These are phyloP conservation scores for Burhinus bistriatus DNA, from an alignment of 2,113 vertebrate species.

Conservation along the genomic window DNA sequence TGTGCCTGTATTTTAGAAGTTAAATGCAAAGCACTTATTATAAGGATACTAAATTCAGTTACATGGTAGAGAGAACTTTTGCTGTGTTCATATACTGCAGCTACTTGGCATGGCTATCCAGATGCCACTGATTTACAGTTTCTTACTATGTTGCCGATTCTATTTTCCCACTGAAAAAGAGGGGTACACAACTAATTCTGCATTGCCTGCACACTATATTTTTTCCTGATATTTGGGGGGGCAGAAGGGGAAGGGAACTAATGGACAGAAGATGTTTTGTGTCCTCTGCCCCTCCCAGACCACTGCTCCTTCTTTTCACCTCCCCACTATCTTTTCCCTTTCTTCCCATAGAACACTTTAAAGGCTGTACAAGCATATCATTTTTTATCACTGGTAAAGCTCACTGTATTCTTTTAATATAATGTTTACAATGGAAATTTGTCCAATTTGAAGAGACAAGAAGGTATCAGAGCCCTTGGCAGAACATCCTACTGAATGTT, in stretches of 20 bases:
- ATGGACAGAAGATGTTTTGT: neutral
- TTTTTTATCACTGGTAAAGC: neutral
- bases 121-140: neutral
- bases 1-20: neutral
- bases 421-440: neutral
- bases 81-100: neutral
- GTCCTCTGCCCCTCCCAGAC: accelerated
- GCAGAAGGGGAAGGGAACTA: neutral
- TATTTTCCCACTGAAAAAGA: neutral
- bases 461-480: neutral
- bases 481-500: neutral
- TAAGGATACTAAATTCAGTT: neutral
- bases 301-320: neutral
- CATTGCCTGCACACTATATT: neutral
- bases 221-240: neutral
- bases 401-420: neutral
- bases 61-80: neutral
- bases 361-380: neutral
- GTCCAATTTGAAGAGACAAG: neutral
- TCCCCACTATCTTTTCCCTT: neutral
- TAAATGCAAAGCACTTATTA: neutral
- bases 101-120: neutral
- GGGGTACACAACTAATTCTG: neutral
- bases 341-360: neutral
- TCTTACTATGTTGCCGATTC: neutral